Base-by-base conservation (phyloP, 1,140 invertebrate species). In the Solenopsis invicta region DNA sequence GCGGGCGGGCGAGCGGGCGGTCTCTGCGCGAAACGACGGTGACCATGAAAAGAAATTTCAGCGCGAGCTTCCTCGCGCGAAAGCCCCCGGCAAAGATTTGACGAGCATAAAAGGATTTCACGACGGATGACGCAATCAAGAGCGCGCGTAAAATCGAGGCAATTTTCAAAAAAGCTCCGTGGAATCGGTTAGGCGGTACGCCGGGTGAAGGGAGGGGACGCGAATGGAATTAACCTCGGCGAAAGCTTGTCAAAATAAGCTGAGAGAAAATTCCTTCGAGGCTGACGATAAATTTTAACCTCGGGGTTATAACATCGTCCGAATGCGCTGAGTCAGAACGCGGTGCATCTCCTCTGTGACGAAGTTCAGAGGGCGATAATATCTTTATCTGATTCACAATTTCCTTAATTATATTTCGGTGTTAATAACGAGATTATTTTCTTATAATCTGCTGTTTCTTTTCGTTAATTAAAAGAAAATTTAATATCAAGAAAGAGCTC, bases 71-170 rank as follows among this genome's bases (percentile, higher is more conserved):
- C 71, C 16, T 62, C 56, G 41, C 74, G 56, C n/a, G 64, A 71
- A 62, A 41, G 34, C 12, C 16, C 24, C 12, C 8, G 24, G 72
- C 71, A 62, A 64, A 77, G 84, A 75, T 89, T 89, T 56, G 75
- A 86, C 48, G 67, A 80, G 61, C 41, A 52, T 50, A 41, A 88
- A 29, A 67, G 59, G 56, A 67, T 81, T 89, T 89, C 67, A 61
- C 69, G 37, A 61, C 29, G 66, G 56, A 66, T 37, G 69, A 77
- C 71, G 29, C 87, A 74, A 89, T 86, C 82, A 80, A 52, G 56
- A 24, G 87, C 16, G 74, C 54, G 54, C 75, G 85, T 81, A 62
- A 89, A 89, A 89, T 89, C 75, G 61, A 50, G 71, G 76, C 48
- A 64, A 86, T 89, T 81, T 81, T n/a, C 61, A 37, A n/a, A 56